Percentiles rank a stretch among this genome's conserved stretches.
phyloP scores from a whole-genome alignment of 2,797 vertebrate genomes.

The Sphenopsis melanotis region DNA sequence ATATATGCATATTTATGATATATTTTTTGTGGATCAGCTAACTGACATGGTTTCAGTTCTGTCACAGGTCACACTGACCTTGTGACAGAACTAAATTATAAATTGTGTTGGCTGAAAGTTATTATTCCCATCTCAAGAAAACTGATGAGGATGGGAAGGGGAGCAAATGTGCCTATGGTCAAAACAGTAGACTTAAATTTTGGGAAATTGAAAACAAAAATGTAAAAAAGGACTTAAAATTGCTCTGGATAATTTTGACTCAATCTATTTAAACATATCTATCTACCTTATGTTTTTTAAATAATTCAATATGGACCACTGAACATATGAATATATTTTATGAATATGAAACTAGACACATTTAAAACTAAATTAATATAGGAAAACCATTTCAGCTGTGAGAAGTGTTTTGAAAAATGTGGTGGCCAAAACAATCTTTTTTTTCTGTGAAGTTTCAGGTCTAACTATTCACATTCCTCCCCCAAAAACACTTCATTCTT shows the following conservation, averaged over 20 bases:
- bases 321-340: not conserved
- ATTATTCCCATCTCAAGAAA: not conserved
- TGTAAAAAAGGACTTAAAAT: not conserved
- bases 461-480: not conserved
- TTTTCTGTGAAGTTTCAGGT: not conserved
- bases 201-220: not conserved
- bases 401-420: not conserved
- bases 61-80: not conserved
- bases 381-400: not conserved
- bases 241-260: not conserved
- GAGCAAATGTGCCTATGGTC: not conserved
- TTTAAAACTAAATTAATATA: not conserved
- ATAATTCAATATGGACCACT: not conserved
- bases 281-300: not conserved
- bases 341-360: not conserved
- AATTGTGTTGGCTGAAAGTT: not conserved
- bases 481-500: not conserved
- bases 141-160: fast-evolving
- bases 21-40: not conserved
- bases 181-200: not conserved
- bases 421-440: not conserved
- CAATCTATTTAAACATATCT: not conserved
- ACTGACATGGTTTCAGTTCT: not conserved
- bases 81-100: not conserved
- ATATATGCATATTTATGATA: fast-evolving